Conservation (phyloP, 1,140 invertebrate species). For the Pissodes strobi region DNA sequence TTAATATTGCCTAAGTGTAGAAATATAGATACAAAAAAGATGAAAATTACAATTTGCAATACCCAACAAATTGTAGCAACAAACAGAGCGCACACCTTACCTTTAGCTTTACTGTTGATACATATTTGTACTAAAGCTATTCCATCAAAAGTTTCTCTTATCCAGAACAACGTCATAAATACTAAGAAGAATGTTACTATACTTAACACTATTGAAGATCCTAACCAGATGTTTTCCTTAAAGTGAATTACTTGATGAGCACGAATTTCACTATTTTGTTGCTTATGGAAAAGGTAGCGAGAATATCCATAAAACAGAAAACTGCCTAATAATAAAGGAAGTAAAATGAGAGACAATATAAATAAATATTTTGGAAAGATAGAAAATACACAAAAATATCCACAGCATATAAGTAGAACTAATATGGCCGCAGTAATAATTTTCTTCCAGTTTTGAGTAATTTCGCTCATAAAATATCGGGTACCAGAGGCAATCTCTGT, state of each 20-base stretch:
- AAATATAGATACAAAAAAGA: neutral
- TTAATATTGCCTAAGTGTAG: neutral
- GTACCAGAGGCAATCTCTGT: neutral
- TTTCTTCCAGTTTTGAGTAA: neutral
- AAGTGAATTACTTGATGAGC: neutral
- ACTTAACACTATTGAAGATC: neutral
- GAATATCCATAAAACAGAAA: neutral
- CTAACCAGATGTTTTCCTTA: neutral
- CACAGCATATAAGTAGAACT: neutral
- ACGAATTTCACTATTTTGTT: neutral
- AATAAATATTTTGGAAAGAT: neutral
- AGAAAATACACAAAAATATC: neutral
- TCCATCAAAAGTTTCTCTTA: neutral
- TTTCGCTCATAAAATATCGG: neutral
- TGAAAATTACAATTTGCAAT: neutral
- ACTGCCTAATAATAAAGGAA: neutral
- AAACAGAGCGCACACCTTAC: neutral
- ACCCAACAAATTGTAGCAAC: neutral
- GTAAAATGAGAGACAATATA: neutral
- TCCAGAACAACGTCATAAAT: neutral
- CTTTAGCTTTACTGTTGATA: neutral
- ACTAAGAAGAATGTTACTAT: slow-evolving; percentile 1
- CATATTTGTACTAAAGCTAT: neutral
- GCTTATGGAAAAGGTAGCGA: neutral
- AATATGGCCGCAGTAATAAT: neutral